Conservation (phyloP, 2,113 vertebrate genomes). For the Leucosticte australis region DNA sequence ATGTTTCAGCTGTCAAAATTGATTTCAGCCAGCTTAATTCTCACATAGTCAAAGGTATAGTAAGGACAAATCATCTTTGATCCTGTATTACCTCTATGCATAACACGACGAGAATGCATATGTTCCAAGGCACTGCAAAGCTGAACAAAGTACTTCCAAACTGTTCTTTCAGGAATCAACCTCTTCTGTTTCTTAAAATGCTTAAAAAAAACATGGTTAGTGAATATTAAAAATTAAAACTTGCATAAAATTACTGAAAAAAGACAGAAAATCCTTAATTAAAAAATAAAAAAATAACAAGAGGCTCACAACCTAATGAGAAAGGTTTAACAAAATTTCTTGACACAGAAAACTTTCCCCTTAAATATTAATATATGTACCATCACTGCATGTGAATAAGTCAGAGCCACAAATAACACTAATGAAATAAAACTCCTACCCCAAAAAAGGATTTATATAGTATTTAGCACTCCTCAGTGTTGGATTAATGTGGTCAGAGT, state of each 20-base stretch:
- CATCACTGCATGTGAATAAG: neutral
- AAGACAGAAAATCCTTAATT: neutral
- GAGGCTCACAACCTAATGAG: neutral
- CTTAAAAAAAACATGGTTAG: slow-evolving; percentile 64
- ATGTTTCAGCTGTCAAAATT: neutral
- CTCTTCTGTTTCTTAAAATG: slow-evolving; percentile 99
- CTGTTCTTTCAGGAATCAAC: slow-evolving; percentile 94
- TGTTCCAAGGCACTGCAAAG: slow-evolving; percentile 97
- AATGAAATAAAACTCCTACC: neutral
- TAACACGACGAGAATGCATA: slow-evolving; percentile 97
- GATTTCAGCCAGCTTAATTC: neutral
- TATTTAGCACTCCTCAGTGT: neutral
- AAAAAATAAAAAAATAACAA: neutral
- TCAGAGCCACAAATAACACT: neutral
- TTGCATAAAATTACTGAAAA: neutral
- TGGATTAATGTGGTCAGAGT: neutral
- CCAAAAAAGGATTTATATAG: neutral
- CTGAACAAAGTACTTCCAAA: slow-evolving; percentile 99
- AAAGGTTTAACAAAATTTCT: neutral
- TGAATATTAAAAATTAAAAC: neutral
- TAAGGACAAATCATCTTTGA: neutral
- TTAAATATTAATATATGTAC: neutral
- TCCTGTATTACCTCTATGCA: slow-evolving; percentile 89
- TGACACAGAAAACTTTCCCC: neutral
- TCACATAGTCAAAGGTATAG: neutral